These are phyloP conservation scores for Troides oblongomaculatus DNA, from an alignment of 2,888 invertebrate species.

Conservation along the genomic window DNA sequence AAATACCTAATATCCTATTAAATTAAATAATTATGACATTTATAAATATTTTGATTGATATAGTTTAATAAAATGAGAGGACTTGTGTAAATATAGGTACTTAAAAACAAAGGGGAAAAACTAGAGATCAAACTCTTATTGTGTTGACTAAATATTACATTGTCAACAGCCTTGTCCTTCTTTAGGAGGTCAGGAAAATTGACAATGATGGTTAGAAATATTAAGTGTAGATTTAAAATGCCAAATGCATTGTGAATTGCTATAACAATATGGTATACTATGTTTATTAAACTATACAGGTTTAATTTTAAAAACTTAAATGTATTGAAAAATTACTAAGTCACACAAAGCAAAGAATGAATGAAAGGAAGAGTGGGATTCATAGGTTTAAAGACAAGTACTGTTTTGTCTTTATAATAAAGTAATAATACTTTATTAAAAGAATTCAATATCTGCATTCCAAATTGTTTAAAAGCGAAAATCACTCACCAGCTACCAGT, in stretches of 20 bases:
- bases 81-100: too few relatives aligned
- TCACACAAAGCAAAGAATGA: too few relatives aligned
- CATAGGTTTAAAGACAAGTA: too few relatives aligned
- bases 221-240: conserved; percentile 3
- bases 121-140: too few relatives aligned
- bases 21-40: too few relatives aligned
- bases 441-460: neutral
- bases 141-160: neutral
- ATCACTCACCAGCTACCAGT: conserved; percentile 57
- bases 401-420: too few relatives aligned
- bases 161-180: conserved; percentile 21
- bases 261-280: neutral
- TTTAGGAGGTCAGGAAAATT: conserved; percentile 24
- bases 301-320: neutral
- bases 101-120: too few relatives aligned
- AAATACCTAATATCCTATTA: too few relatives aligned
- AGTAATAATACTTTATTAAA: neutral
- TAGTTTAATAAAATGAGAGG: too few relatives aligned
- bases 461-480: conserved; percentile 1
- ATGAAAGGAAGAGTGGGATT: too few relatives aligned
- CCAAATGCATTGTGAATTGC: neutral
- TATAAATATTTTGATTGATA: too few relatives aligned
- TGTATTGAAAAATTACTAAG: too few relatives aligned
- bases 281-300: neutral
- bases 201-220: conserved; percentile 8